Base-by-base conservation (phyloP, 2,113 vertebrate genomes). In the Grus americana region DNA sequence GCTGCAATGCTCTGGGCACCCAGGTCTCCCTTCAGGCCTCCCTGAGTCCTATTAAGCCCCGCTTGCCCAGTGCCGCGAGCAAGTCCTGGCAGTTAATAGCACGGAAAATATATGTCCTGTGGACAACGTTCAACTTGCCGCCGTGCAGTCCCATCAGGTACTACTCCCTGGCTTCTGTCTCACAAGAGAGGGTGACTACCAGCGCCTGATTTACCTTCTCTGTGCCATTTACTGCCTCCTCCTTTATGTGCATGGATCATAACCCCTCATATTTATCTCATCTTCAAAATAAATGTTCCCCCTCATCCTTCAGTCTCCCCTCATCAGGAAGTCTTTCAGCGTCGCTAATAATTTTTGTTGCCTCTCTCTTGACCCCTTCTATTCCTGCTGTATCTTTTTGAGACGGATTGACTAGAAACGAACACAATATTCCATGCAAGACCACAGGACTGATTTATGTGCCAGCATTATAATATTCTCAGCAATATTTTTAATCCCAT, bases 221-320 rank as follows among this genome's bases (percentile, higher is more conserved):
- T 15, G 26, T 71, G 66, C 79, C 78, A 36, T 85, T 91, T 16
- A 36, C 90, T 63, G 36, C 82, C 76, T 70, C 54, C 36, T 62
- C 81, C 90, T 90, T 59, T 90, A 86, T 30, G 79, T 30, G 67
- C 85, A 67, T 29, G 74, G 86, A 92, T 96, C 92, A 80, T 78
- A 90, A 82, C 79, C 75, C 47, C n/a, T 89, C 61, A 38, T 86
- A 87, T 94, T 90, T 95, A 91, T 94, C 88, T 93, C 90, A 78
- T 92, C 88, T 88, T 92, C 88, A 93, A 87, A 94, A 93, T 89
- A 73, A 94, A 96, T 94, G 78, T 75, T 94, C 92, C 50, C 78
- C 67, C 78, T 90, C 71, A 91, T 93, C 87, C 85, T 88, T 95
- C 95, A 95, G 81, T 29, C 84, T 84, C 86, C 52, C 68, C 59